Evolutionary conservation across 2,888 invertebrate genomes (phyloP), one percentile per base, ranked within the genome.

Genomic region (Acanthosepion pharaonis): DNA sequence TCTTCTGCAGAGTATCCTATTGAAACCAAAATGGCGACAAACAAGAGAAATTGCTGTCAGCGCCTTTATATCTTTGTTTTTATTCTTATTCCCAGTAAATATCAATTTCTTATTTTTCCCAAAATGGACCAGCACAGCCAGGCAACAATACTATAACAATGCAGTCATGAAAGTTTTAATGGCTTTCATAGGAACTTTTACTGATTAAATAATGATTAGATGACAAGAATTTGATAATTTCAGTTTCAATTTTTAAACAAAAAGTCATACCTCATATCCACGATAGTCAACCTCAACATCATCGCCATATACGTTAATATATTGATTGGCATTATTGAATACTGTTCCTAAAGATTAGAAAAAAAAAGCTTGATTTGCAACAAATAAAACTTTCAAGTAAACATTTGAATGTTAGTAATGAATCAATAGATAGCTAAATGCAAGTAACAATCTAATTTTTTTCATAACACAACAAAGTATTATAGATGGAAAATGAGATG

Each of bases 271-370:
- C 97, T 98, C 98, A 96, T 98, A 98, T n/a, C 99, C 99, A 96
- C 99, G 98, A 97, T 99, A 99, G 97, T 99, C 99, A 0, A 99
- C 99, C 98, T 99, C 99, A 11, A 99, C 99, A 98, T 99, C 99
- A 97, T 99, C 99, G 92, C 99, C 99, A 97, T 99, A 99, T 0
- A 99, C 99, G 98, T 99, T 99, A 94, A 99, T 99, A 97, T 99
- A 99, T 97, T 99, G 99, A 97, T 99, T 99, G 42, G 99, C 99
- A 97, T 99, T 99, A 97, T 99, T 99, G 97, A 99, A 99, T 28
- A 99, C 99, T 3, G 99, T 99, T 0, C 99, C 99, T 98, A 96
- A 53, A 97, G 95, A 48, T 92, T 48, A 20, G 25, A 94, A 91
- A 59, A 91, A 91, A 94, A 93, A 33, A 94, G 11, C 49, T 93